Evolutionary conservation across 1,140 invertebrate species (phyloP).

Genomic region (Drosophila auraria): DNA sequence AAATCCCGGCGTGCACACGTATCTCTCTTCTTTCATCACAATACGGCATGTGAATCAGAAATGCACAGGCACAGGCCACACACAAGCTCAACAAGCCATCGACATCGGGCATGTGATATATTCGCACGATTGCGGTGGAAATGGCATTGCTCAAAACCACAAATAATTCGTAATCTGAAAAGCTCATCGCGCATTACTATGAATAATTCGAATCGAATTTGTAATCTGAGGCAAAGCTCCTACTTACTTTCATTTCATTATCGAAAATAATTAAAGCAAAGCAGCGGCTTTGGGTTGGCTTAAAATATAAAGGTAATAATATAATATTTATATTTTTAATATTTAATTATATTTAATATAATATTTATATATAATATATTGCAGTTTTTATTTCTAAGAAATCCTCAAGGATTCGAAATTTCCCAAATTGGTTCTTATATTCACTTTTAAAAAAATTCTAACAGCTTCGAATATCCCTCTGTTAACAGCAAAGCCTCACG

Average conservation of each 20-base stretch:
- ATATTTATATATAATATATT: too few relatives aligned
- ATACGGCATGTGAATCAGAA: constrained; percentile 22
- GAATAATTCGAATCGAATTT: constrained; percentile 21
- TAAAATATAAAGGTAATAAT: too few relatives aligned
- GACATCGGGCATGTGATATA: constrained; percentile 6
- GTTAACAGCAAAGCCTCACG: too few relatives aligned
- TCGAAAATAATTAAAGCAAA: constrained; percentile 5
- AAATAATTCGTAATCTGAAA: constrained; percentile 20
- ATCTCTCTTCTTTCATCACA: constrained; percentile 10
- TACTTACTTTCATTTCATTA: constrained; percentile 4
- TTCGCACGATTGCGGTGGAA: constrained; percentile 18
- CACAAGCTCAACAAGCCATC: too few relatives aligned
- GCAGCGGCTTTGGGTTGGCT: not conserved
- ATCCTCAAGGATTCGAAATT: too few relatives aligned
- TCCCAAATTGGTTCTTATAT: too few relatives aligned
- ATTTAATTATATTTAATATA: too few relatives aligned
- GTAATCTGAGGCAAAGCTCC: constrained; percentile 12
- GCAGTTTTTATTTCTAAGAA: too few relatives aligned
- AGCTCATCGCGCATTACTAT: constrained; percentile 20
- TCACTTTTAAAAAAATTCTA: too few relatives aligned
- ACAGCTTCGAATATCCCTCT: too few relatives aligned
- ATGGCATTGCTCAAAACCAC: constrained; percentile 18
- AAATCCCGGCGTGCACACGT: not conserved
- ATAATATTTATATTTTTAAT: not conserved
- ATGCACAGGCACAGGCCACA: constrained; percentile 2